These are phyloP conservation scores for Drosophila gaucha DNA, from an alignment of 2,888 invertebrate genomes.

Conservation along the genomic window DNA sequence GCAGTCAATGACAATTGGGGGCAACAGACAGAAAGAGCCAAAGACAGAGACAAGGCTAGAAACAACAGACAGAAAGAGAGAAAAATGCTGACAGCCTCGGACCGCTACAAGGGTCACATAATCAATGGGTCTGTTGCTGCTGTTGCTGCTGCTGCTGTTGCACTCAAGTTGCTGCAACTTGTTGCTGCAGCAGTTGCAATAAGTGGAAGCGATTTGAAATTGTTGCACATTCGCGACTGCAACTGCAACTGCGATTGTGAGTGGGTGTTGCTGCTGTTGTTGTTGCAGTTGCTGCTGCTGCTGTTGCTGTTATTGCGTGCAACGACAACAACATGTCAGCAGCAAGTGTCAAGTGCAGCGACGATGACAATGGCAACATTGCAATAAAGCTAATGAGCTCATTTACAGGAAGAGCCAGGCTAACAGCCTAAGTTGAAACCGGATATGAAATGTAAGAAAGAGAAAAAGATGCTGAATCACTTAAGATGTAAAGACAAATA, in stretches of 20 bases:
- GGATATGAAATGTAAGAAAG: conserved; percentile 13
- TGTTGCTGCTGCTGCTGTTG: conserved; percentile 22
- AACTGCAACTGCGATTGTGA: conserved; percentile 33
- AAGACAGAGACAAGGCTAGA: conserved; percentile 26
- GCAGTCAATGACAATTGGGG: conserved; percentile 71
- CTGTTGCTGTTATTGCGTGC: conserved; percentile 57
- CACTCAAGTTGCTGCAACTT: conserved; percentile 58
- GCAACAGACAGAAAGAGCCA: conserved; percentile 41
- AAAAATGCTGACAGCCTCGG: conserved; percentile 51
- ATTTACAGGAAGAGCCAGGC: conserved; percentile 48
- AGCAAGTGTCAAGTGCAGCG: conserved; percentile 69
- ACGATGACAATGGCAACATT: conserved; percentile 60
- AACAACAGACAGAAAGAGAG: conserved; percentile 30
- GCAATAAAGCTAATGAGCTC: conserved; percentile 66
- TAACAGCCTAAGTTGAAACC: conserved; percentile 5
- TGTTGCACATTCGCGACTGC: conserved; percentile 64
- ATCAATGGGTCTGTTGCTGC: conserved; percentile 63
- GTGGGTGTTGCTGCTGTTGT: conserved; percentile 49
- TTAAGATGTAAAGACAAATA: background rate
- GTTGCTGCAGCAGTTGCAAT: conserved; percentile 48
- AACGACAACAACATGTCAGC: conserved; percentile 58
- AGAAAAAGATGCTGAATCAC: background rate
- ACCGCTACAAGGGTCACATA: conserved; percentile 78
- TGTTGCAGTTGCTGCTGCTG: conserved; percentile 36
- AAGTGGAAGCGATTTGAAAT: conserved; percentile 70